Evolutionary conservation across 1,140 invertebrate genomes (phyloP).

Genomic region (Asobara japonica): DNA sequence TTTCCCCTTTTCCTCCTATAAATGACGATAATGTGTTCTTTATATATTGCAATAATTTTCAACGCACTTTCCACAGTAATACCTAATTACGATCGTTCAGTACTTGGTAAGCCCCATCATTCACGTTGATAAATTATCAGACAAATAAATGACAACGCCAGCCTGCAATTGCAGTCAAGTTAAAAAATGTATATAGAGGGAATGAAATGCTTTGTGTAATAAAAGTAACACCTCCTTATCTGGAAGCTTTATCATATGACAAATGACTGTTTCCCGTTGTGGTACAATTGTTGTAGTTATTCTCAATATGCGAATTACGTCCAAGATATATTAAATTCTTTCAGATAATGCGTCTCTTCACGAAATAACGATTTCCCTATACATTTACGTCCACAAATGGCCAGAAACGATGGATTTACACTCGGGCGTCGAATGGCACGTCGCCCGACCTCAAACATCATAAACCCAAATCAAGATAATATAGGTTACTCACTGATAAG

Average conservation of each 20-base stretch:
- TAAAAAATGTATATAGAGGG: not conserved
- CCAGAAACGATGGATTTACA: not conserved
- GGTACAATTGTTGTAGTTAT: not conserved
- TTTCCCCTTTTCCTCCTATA: too few relatives aligned
- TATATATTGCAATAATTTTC: not conserved
- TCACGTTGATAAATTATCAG: not conserved
- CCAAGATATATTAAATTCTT: not conserved
- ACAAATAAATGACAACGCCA: not conserved
- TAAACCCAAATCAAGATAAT: slow-evolving; percentile 20
- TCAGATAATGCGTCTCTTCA: not conserved
- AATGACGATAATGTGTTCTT: too few relatives aligned
- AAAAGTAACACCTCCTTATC: slow-evolving; percentile 8
- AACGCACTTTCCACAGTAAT: too few relatives aligned
- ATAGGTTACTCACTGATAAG: slow-evolving; percentile 28
- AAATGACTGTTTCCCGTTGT: not conserved
- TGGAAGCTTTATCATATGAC: not conserved
- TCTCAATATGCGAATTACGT: not conserved
- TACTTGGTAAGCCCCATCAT: not conserved
- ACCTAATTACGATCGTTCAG: too few relatives aligned
- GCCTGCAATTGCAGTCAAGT: not conserved
- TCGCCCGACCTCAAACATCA: slow-evolving; percentile 22
- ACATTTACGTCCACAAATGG: not conserved
- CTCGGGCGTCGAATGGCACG: slow-evolving; percentile 8
- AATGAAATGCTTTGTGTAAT: not conserved
- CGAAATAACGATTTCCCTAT: not conserved